A percentile compares a stretch with the other conserved stretches of the same genome.
Conservation (phyloP, 2,888 invertebrate genomes). For the Melinaea menophilus region DNA sequence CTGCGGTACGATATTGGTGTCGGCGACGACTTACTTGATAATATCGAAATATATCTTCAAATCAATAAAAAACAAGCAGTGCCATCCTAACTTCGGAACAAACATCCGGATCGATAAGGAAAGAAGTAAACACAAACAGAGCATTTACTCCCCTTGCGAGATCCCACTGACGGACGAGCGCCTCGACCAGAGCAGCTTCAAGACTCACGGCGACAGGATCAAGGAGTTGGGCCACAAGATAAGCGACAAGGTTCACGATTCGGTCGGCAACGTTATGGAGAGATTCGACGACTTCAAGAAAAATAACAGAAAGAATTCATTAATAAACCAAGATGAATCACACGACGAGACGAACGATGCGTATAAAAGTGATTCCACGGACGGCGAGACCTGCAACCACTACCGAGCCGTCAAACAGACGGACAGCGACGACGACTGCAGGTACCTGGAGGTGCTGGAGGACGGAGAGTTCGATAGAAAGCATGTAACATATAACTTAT, state of each 20-base stretch:
- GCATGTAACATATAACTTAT: constrained; percentile 4
- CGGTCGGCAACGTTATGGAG: constrained; percentile 53
- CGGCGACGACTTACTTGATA: constrained; percentile 67
- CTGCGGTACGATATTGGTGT: constrained; percentile 71
- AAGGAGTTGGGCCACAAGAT: constrained; percentile 53
- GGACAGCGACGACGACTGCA: constrained; percentile 61
- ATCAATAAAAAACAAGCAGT: constrained; percentile 42
- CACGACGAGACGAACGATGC: constrained; percentile 43
- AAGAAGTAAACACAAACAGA: constrained; percentile 12
- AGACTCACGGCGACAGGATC: constrained; percentile 50
- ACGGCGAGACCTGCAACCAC: constrained; percentile 42
- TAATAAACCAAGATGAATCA: constrained; percentile 40
- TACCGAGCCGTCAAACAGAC: constrained; percentile 51
- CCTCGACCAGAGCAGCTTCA: constrained; percentile 41
- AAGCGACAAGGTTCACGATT: constrained; percentile 59
- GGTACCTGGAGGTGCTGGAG: constrained; percentile 67
- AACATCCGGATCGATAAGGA: constrained; percentile 47
- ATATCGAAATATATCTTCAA: constrained; percentile 71
- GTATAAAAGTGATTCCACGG: constrained; percentile 47
- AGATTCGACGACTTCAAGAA: constrained; percentile 29
- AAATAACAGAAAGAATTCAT: constrained; percentile 47
- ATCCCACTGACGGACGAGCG: constrained; percentile 55
- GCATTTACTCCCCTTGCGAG: constrained; percentile 63
- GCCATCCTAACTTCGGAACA: constrained; percentile 42
- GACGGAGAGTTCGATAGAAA: constrained; percentile 58